Evolutionary conservation across 2,888 invertebrate genomes (phyloP), one percentile per base, ranked within the genome.

Genomic region (Drosophila anomelani): DNA sequence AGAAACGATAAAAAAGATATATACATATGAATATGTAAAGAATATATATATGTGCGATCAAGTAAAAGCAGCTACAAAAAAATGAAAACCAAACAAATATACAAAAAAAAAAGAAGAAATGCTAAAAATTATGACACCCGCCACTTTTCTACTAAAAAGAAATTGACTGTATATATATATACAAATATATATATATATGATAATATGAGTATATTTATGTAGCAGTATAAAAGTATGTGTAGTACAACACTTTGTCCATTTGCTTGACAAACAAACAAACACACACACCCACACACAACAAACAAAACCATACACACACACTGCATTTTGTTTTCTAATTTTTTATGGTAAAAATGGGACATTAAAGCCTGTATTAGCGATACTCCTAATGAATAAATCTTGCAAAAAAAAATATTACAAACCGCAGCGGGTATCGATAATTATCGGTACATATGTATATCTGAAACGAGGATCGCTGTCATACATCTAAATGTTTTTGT

Each of bases 81-180:
- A 26, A 20, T 12, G 34, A 54, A 49, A 29, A 34, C 26, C 38
- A 72, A 71, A 55, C 15, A 41, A 74, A 20, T 53, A 60, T 62
- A 36, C 23, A 80, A 67, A 62, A 41, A 46, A 44, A 46, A 44
- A 44, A 44, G 15, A 63, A 73, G 38, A 41, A 73, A 63, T 78
- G 76, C 76, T 83, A 72, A 74, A 79, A 75, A 75, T 75, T 81
- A 85, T 81, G 85, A 82, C 88, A 82, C 85, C 88, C 86, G 88
- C 89, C 85, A 85, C 88, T 88, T 88, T 88, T 88, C 79, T 82
- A 85, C 79, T 88, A 54, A 78, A 54, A 59, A 58, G 46, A 67
- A 83, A 85, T 83, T 64, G 84, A 84, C 83, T 88, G 88, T 86
- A 77, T 83, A 84, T 83, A 77, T 86, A 84, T 67, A 74, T 77